Evolutionary conservation across 2,797 vertebrate species (phyloP), one percentile per base, ranked within the genome.

Genomic region (Gallinago solitaria): DNA sequence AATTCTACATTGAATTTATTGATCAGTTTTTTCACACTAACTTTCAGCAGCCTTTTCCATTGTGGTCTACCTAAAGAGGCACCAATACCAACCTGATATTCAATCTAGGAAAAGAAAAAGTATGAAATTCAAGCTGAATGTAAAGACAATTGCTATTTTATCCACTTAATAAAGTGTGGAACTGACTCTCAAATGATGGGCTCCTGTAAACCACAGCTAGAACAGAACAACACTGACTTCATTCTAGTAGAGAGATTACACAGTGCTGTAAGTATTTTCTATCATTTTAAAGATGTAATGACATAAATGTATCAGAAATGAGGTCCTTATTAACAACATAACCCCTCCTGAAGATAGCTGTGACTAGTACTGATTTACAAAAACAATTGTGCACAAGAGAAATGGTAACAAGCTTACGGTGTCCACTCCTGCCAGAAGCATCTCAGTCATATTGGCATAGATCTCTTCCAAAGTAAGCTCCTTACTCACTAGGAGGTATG

Each of bases 351-450:
- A 71, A 70, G n/a, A 41, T 2, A 91, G 20, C 33, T 60, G n/a
- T 4, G 12, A 89, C 64, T 9, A 4, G 35, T 25, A 71, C 17
- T 25, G 24, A 28, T 54, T 90, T 59, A 80, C 27, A 57, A 70
- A 88, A 94, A 41, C 28, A 87, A 43, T 6, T 8, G 7, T 21
- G 32, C 19, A 47, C 27, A 83, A 75, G 35, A 86, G 64, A 92
- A 92, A 76, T 3, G 0, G 3, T 50, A 83, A 59, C 19, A 24
- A 64, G 67, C 96, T 97, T 96, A 98, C 99, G 94, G 99, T 99
- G 97, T 99, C 99, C 1, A 99, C 99, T 12, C 99, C 99, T 6
- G 99, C 99, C 96, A 99, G 97, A 17, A 99, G 98, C 99, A 99
- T 99, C 98, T 99, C 99, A 0, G 99, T 99, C 95, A 98, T 97